phyloP scores from a whole-genome alignment of 2,797 vertebrate genomes.

The Tamandua tetradactyla region DNA sequence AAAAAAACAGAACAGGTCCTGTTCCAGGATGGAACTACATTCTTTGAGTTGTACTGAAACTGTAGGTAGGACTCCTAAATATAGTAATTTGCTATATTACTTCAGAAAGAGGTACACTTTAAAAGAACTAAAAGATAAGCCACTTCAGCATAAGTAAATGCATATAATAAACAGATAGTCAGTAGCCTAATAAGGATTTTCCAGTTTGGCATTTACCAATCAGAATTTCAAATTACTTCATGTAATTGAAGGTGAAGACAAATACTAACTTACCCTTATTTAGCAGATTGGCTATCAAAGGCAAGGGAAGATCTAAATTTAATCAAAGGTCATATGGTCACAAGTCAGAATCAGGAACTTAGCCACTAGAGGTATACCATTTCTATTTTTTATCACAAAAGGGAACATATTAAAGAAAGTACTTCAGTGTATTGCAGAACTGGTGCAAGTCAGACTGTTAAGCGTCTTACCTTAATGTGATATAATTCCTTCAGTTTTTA shows the following conservation, averaged over 20 bases:
- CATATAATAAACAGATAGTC: constrained; percentile 15
- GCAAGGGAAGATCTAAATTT: not conserved
- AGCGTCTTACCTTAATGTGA: constrained; percentile 34
- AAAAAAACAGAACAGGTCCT: not conserved
- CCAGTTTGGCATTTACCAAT: constrained; percentile 16
- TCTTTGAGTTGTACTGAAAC: not conserved
- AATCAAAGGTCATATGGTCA: not conserved
- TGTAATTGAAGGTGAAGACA: constrained; percentile 47
- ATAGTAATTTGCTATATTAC: not conserved
- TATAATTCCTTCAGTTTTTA: not conserved
- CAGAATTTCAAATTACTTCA: constrained; percentile 22
- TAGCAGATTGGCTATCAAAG: constrained; percentile 14
- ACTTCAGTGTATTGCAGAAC: not conserved
- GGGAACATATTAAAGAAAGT: not conserved
- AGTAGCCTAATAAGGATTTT: not conserved
- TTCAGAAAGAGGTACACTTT: not conserved
- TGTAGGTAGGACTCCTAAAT: not conserved
- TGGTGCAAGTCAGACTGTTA: not conserved
- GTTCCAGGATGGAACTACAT: not conserved
- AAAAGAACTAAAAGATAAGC: not conserved
- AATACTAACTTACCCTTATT: constrained; percentile 44
- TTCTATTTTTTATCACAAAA: constrained; percentile 27
- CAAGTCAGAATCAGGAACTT: constrained; percentile 2
- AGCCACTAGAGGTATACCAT: not conserved
- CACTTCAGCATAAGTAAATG: not conserved